Conservation (phyloP, 2,113 vertebrate genomes). For the Rhineura floridana region DNA sequence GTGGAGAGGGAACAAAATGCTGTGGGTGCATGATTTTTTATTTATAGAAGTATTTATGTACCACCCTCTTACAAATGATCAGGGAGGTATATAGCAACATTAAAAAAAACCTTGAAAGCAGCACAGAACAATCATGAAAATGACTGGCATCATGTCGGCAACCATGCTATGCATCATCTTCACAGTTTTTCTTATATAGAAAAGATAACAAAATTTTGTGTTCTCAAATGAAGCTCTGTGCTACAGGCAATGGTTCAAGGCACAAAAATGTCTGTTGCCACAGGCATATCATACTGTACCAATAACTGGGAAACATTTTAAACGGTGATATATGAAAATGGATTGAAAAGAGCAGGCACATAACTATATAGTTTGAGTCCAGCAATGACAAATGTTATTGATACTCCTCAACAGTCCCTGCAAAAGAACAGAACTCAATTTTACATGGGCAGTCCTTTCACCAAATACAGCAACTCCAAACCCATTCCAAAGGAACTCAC, state of each 20-base stretch:
- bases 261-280: no score
- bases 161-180: not conserved
- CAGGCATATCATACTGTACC: not conserved
- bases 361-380: not conserved
- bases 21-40: no score
- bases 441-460: not conserved
- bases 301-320: not conserved
- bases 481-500: not conserved
- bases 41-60: no score
- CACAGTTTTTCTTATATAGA: not conserved
- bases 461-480: not conserved
- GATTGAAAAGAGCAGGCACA: not conserved
- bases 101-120: no score
- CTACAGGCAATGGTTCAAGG: not conserved
- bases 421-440: not conserved
- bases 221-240: not conserved
- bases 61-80: no score
- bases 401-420: not conserved
- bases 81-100: no score
- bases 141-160: no score
- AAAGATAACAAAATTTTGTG: not conserved
- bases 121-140: no score
- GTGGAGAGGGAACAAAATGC: no score
- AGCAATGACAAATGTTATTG: not conserved
- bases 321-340: not conserved